phyloP scores from a whole-genome alignment of 2,113 vertebrate species.

The Spilogale gracilis region DNA sequence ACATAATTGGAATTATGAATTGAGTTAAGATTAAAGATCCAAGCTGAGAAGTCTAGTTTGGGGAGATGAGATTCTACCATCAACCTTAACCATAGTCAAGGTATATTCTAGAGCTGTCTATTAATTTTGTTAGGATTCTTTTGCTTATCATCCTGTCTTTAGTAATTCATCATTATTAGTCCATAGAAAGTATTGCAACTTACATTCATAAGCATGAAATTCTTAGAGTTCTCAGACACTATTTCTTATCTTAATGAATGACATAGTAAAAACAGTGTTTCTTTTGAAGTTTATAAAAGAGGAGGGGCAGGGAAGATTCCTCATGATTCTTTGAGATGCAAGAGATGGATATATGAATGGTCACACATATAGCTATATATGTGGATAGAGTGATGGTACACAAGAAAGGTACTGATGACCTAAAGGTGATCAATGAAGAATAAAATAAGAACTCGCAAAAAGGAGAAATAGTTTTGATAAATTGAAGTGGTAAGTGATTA shows the following conservation, averaged over 20 bases:
- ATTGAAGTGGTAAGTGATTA: neutral
- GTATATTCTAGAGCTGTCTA: neutral
- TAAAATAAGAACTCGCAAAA: neutral
- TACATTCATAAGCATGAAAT: conserved; percentile 20
- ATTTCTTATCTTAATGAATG: conserved; percentile 1
- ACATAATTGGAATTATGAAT: neutral
- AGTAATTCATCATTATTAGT: neutral
- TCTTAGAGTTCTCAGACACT: neutral
- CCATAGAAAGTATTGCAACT: neutral
- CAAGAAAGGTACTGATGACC: neutral
- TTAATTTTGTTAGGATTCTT: neutral
- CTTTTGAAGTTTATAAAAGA: neutral
- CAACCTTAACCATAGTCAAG: neutral
- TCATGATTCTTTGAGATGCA: neutral
- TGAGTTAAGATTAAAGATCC: neutral
- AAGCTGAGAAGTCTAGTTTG: neutral
- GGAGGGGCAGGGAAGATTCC: neutral
- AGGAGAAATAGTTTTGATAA: neutral
- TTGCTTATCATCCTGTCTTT: neutral
- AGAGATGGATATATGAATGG: neutral
- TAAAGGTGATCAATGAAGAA: neutral
- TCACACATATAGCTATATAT: neutral
- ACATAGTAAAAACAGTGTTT: neutral
- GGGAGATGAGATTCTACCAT: neutral
- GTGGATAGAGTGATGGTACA: neutral